Base-by-base conservation (phyloP, 1,140 invertebrate genomes). In the Saccostrea glomerata region DNA sequence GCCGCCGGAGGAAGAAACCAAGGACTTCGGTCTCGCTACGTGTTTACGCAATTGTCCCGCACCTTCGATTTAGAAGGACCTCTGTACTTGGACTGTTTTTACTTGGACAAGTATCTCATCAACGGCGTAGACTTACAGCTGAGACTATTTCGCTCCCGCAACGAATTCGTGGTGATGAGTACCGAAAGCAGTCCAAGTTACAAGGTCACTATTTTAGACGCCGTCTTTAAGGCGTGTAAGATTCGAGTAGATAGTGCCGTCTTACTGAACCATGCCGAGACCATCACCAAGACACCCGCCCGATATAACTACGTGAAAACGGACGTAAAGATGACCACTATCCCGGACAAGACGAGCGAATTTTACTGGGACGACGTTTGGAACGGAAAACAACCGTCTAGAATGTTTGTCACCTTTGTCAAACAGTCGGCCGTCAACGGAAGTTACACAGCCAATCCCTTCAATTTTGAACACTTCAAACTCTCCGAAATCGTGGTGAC, bases 51-150 rank as follows among this genome's bases (percentile, higher is more conserved):
- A 30, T 12, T 58, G 11, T 82, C 63, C 55, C 5, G 36, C n/a
- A 63, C 70, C 36, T 87, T 89, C 30, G 88, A 89, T 36, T 11
- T 87, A 55, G 88, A 89, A 84, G 88, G 88, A 60, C 82, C 88
- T 0, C 55, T 89, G 17, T 83, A 86, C 58, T 82, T 84, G 85
- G 88, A 89, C 25, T 36, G 66, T 15, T 89, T 89, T 40, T 15
- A 30, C 30, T 20, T 86, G 23, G 85, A 89, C 47, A 86, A 86
- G 56, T 89, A 89, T 30, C 82, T 89, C 23, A 40, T 89, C 60
- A 86, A 89, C 40, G 88, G 88, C 1, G 82, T 89, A 7, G 86
- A 89, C 58, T 47, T 89, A 73, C 82, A 86, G 54, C 36, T 89
- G 1, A 86, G 84, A 87, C 63, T 89, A 20, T 86, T 86, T 77